phyloP scores from a whole-genome alignment of 2,113 vertebrate genomes.

The Xenus cinereus region DNA sequence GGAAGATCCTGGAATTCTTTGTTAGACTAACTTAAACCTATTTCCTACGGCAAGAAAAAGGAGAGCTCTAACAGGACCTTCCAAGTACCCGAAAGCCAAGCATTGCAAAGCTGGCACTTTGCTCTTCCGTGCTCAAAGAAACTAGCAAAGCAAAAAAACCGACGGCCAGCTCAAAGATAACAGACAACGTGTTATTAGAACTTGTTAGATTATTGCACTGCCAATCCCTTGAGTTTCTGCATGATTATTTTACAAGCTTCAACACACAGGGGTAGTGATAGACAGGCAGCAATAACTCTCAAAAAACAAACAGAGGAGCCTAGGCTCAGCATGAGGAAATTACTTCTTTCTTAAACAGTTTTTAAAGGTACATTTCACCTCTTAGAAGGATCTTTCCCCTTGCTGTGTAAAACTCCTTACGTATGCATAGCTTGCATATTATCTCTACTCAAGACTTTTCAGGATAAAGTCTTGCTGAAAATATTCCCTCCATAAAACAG shows the following conservation, averaged over 20 bases:
- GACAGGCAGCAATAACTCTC: not conserved
- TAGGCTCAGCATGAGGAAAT: not conserved
- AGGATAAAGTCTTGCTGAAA: no score
- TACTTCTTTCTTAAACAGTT: not conserved
- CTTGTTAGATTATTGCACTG: not conserved
- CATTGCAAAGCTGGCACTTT: not conserved
- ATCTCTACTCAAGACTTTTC: not conserved
- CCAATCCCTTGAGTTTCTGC: not conserved
- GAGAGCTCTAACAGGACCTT: not conserved
- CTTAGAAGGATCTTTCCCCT: not conserved
- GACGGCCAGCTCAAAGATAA: not conserved
- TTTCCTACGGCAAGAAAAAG: not conserved
- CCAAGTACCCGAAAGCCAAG: not conserved
- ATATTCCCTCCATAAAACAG: not conserved
- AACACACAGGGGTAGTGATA: not conserved
- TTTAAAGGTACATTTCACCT: not conserved
- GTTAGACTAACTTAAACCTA: not conserved
- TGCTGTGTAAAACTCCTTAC: not conserved
- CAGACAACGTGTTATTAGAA: not conserved
- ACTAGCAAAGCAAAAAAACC: not conserved
- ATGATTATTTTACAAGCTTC: not conserved
- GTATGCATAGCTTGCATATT: no score
- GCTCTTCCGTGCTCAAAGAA: not conserved
- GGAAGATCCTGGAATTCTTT: not conserved
- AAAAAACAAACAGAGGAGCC: not conserved